Percentiles rank a stretch among this genome's conserved stretches.
Conservation (phyloP, 2,113 vertebrate species). For the Sus scrofa region T2T-Sscrofa CM000822.6:70708501-70709000, state of each 20-base stretch:
- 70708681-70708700: background rate
- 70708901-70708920: slow-evolving; percentile 95
- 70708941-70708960: slow-evolving; percentile 94
- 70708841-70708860: slow-evolving; percentile 95
- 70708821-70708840: slow-evolving; percentile 96
- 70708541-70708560: no score
- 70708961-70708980: background rate
- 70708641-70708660: no score
- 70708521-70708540: no score
- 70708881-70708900: slow-evolving; percentile 93
- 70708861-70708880: slow-evolving; percentile 95
- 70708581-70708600: accelerated
- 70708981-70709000: background rate
- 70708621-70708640: no score
- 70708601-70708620: background rate
- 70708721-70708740: background rate
- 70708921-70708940: slow-evolving; percentile 97
- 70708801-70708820: slow-evolving; percentile 97
- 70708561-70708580: no score
- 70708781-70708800: slow-evolving; percentile 90
- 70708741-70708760: background rate
- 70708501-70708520: background rate
- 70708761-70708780: background rate
- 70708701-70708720: background rate
- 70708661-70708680: no score